Evolutionary conservation across 1,140 invertebrate species (phyloP).

Genomic region (Eupristina koningsbergeri): DNA sequence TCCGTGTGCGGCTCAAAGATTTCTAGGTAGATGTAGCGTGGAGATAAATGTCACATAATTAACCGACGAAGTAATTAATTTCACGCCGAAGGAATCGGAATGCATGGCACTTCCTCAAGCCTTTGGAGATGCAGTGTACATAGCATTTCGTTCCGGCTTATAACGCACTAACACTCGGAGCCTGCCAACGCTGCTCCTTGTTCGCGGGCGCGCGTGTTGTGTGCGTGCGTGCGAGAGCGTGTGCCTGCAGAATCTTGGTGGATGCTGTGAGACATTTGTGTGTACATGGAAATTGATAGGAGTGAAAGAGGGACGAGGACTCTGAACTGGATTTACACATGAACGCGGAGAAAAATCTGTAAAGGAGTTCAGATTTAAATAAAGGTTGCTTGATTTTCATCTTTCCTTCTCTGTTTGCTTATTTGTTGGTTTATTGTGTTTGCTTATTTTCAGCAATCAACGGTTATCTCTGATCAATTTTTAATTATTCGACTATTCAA

Average conservation of each 20-base stretch:
- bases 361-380: not conserved
- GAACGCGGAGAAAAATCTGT: not conserved
- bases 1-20: constrained; percentile 61
- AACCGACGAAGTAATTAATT: constrained; percentile 69
- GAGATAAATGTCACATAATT: constrained; percentile 71
- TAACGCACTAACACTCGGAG: not conserved
- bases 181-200: too few species aligned
- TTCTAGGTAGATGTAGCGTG: constrained; percentile 64
- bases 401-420: too few species aligned
- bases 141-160: not conserved
- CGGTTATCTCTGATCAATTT: not conserved
- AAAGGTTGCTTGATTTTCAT: not conserved
- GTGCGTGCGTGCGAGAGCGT: not conserved
- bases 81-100: constrained; percentile 66
- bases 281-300: constrained; percentile 30
- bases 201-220: too few species aligned
- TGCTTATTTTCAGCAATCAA: too few species aligned
- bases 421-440: too few species aligned
- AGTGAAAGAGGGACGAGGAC: not conserved
- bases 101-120: constrained; percentile 53
- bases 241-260: not conserved
- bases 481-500: not conserved
- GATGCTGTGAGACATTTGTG: constrained; percentile 1
- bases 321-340: not conserved
- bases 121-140: not conserved